Evolutionary conservation across 2,888 invertebrate genomes (phyloP), one percentile per base, ranked within the genome.

Genomic region (Masnerella sp.): DNA sequence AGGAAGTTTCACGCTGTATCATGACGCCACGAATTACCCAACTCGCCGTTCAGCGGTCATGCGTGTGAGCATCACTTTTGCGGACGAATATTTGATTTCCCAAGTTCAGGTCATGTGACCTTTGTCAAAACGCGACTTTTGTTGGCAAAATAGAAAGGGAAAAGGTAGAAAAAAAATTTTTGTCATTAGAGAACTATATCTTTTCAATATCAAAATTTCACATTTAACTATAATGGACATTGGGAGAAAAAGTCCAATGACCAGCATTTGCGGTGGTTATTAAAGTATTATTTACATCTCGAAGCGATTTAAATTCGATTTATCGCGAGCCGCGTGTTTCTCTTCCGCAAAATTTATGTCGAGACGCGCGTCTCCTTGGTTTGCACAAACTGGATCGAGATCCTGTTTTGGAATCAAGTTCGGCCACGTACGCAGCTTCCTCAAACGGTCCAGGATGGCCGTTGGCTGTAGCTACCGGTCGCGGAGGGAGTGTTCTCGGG

Each of bases 391-490:
- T 80, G 82, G 82, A 79, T 81, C 77, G 78, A 81, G 83, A 87
- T 86, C 87, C 87, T 82, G 87, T 87, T 87, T 86, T 79, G 78
- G 79, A 84, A 86, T 86, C 86, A 80, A 82, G 86, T 86, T 86
- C 78, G 64, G 59, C 67, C 67, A 45, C 64, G 54, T 59, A 40
- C 42, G 79, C 80, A 79, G 79, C 80, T 79, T 82, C 80, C 75
- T 78, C 80, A 83, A 86, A 83, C 85, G 85, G 85, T 84, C 83
- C 84, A 79, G 79, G 79, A 71, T 77, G 79, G 80, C 83, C 79
- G 82, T 80, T 83, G 82, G 54, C 42, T 49, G 42, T 12, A 52
- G 45, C 61, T 30, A 40, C 32, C n/a, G n/a, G 9, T 17, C 54
- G 32, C 52, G 58, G 69, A 64, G 69, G 56, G 62, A 67, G 47